Evolutionary conservation across 2,888 invertebrate species (phyloP).

Genomic region (Apotomis turbidana): DNA sequence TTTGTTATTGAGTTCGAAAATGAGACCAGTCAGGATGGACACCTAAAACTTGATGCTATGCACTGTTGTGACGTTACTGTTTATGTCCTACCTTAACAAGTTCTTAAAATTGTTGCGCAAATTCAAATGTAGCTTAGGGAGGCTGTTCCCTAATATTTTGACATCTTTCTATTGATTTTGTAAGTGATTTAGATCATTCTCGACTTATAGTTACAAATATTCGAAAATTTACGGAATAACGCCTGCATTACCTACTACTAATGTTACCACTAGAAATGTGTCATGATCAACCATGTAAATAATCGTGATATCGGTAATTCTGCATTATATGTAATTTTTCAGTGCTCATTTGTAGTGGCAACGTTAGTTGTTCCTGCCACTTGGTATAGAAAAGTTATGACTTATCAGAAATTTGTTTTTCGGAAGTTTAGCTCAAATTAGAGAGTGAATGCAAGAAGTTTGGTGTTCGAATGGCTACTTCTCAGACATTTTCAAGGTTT

Average conservation of each 20-base stretch:
- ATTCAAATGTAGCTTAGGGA: not conserved
- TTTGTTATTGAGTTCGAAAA: too few relatives aligned
- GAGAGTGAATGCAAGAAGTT: not conserved
- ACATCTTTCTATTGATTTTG: not conserved
- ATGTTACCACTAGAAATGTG: not conserved
- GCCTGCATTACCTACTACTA: not conserved
- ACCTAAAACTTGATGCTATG: not conserved
- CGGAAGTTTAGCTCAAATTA: slow-evolving; percentile 2
- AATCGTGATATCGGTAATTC: not conserved
- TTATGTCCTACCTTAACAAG: slow-evolving; percentile 4
- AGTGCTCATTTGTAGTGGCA: not conserved
- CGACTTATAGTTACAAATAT: not conserved
- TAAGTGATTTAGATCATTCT: not conserved
- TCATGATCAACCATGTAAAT: slow-evolving; percentile 10
- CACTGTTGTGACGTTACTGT: not conserved
- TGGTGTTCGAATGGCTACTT: slow-evolving; percentile 1
- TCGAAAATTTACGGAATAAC: not conserved
- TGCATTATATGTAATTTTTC: slow-evolving; percentile 8
- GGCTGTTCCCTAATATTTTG: not conserved
- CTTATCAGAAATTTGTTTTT: not conserved
- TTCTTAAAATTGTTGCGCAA: slow-evolving; percentile 7
- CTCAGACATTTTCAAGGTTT: not conserved
- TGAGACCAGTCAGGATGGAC: too few relatives aligned
- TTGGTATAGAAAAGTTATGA: not conserved
- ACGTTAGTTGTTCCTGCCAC: not conserved